Conservation (phyloP, 2,113 vertebrate genomes). For the Eclectus roratus region DNA sequence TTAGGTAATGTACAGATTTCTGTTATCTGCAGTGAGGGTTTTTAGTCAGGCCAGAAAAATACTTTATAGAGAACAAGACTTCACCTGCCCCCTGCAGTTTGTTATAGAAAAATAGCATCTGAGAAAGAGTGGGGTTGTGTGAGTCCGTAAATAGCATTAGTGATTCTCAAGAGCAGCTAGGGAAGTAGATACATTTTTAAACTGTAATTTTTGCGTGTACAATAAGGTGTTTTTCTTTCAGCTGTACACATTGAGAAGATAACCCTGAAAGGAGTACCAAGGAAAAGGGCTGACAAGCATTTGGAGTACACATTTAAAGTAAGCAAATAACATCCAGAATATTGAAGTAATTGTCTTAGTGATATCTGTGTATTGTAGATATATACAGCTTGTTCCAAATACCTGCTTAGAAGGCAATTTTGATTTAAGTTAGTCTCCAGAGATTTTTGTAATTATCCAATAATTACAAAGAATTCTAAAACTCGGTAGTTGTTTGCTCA, state of each 20-base stretch:
- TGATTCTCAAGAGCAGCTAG: neutral
- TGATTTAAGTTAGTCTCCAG: neutral
- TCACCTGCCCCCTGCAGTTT: neutral
- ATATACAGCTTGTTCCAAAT: neutral
- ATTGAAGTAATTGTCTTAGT: neutral
- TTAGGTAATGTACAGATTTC: neutral
- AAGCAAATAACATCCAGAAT: constrained; percentile 45
- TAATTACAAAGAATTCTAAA: neutral
- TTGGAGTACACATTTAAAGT: constrained; percentile 94
- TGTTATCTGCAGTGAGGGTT: neutral
- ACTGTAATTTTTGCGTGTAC: neutral
- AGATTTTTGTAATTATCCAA: neutral
- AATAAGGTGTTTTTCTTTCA: constrained; percentile 73
- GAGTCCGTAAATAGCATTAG: neutral
- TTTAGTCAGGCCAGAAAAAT: neutral
- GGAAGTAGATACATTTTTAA: neutral
- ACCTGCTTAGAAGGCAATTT: neutral
- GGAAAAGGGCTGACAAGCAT: constrained; percentile 86
- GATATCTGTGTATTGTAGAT: neutral
- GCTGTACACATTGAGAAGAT: constrained; percentile 94
- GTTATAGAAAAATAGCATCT: neutral
- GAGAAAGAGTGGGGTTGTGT: neutral
- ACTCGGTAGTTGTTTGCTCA: neutral
- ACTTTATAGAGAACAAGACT: neutral
- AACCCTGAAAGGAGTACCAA: constrained; percentile 84